phyloP scores from a whole-genome alignment of 2,797 vertebrate genomes.

The Ibycter americanus region DNA sequence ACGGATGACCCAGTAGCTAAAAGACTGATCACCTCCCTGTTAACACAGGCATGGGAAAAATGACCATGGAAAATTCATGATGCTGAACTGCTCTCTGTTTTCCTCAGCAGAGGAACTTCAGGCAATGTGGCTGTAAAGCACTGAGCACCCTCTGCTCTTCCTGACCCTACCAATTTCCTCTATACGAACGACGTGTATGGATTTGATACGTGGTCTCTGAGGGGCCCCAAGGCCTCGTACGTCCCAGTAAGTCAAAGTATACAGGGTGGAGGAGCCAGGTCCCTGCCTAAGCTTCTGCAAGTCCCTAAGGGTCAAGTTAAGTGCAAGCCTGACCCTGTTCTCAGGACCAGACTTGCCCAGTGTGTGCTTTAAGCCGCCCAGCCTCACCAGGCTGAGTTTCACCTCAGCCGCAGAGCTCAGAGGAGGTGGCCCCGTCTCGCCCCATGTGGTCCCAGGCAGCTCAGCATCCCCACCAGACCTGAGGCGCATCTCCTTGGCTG shows the following conservation, averaged over 20 bases:
- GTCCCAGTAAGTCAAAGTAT: background rate
- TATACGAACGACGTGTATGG: background rate
- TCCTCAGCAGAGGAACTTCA: background rate
- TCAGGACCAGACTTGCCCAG: background rate
- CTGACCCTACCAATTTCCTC: background rate
- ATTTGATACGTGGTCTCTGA: background rate
- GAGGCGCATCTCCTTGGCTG: background rate
- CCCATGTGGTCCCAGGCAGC: background rate
- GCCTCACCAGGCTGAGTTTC: background rate
- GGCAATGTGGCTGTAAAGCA: background rate
- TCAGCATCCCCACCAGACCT: background rate
- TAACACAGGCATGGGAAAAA: background rate
- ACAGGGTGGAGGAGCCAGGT: background rate
- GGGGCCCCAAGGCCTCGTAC: background rate
- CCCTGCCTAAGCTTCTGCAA: background rate
- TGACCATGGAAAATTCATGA: background rate
- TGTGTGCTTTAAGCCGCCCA: background rate
- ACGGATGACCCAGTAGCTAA: background rate
- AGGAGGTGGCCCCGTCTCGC: background rate
- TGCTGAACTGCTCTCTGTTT: background rate
- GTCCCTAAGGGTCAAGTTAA: conserved; percentile 6
- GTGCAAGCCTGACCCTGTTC: background rate
- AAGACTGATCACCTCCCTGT: background rate
- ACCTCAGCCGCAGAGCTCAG: background rate
- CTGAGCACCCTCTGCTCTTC: background rate